Conservation (phyloP, 2,113 vertebrate genomes). For the Chroicocephalus ridibundus region DNA sequence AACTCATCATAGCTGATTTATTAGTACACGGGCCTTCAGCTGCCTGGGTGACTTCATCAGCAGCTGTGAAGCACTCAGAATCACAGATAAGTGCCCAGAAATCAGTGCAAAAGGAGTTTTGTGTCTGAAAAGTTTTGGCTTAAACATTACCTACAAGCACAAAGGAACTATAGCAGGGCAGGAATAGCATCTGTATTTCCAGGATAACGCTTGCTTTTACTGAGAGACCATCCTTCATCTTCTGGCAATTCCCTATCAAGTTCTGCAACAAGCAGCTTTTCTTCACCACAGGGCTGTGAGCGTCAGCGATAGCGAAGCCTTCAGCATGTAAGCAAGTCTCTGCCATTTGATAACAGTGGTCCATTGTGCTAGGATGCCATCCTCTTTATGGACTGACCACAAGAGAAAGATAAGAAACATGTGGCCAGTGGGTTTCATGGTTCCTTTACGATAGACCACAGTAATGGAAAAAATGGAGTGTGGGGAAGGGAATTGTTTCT, state of each 20-base stretch:
- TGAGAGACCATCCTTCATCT: not conserved
- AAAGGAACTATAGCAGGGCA: not conserved
- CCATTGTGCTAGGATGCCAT: not conserved
- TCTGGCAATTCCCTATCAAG: not conserved
- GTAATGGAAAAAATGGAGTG: not conserved
- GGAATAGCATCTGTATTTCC: not conserved
- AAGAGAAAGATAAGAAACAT: not conserved
- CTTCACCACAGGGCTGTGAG: not conserved
- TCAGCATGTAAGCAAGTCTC: not conserved
- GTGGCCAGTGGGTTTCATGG: not conserved
- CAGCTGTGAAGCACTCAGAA: not conserved
- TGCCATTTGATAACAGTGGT: not conserved
- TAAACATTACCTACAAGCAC: not conserved
- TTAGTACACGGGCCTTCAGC: not conserved
- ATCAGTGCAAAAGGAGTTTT: not conserved
- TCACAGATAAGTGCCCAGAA: not conserved
- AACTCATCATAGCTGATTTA: not conserved
- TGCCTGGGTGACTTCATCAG: not conserved
- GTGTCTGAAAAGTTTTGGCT: not conserved
- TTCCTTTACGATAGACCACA: not conserved
- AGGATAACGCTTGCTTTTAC: not conserved
- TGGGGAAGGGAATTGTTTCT: not conserved
- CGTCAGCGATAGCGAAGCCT: not conserved
- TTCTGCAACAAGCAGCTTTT: not conserved
- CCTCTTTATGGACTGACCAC: not conserved